phyloP scores from a whole-genome alignment of 2,797 vertebrate species.

The Sylvia borin region DNA sequence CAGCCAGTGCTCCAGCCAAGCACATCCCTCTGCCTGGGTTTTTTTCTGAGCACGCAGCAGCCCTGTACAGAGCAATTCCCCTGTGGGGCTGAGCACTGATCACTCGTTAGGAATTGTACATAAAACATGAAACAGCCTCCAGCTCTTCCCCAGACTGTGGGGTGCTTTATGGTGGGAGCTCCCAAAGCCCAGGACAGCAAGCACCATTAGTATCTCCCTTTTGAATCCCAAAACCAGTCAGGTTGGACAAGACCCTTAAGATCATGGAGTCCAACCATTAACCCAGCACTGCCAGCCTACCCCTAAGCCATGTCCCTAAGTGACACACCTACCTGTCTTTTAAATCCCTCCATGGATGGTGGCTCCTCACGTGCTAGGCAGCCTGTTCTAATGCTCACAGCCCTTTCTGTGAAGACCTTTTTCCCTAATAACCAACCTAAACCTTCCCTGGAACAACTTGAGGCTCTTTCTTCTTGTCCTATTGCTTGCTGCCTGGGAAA shows the following conservation, averaged over 20 bases:
- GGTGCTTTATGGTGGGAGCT: not conserved
- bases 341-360: not conserved
- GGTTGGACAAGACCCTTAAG: not conserved
- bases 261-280: not conserved
- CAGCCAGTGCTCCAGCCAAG: not conserved
- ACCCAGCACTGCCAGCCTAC: not conserved
- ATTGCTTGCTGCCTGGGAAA: not conserved
- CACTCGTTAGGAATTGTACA: fast-evolving
- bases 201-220: not conserved
- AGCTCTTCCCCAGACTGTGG: too few relatives aligned
- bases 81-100: not conserved
- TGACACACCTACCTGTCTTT: not conserved
- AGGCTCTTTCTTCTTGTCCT: not conserved
- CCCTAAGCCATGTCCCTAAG: not conserved
- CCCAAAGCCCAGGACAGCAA: not conserved
- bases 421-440: not conserved
- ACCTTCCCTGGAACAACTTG: too few relatives aligned
- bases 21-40: not conserved
- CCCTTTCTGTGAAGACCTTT: not conserved
- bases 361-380: not conserved
- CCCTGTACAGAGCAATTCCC: not conserved
- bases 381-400: too few relatives aligned
- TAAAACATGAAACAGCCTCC: not conserved
- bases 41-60: not conserved
- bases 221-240: not conserved